phyloP scores from a whole-genome alignment of 2,797 vertebrate genomes.

The Cetoscarus ocellatus region DNA sequence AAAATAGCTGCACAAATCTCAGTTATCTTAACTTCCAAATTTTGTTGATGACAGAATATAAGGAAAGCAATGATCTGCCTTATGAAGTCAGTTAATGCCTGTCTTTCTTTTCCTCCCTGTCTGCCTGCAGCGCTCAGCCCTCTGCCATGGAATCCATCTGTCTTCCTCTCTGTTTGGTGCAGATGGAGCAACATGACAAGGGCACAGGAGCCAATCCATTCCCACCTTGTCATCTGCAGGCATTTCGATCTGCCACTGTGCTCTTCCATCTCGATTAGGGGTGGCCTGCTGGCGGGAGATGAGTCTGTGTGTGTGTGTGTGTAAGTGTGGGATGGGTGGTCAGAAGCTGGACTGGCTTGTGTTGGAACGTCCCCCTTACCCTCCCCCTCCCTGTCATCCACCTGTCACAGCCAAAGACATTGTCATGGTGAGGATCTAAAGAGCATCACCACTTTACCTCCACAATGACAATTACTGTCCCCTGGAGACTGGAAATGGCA shows the following conservation, averaged over 20 bases:
- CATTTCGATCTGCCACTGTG: constrained; percentile 84
- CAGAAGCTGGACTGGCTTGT: constrained; percentile 83
- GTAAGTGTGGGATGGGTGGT: constrained; percentile 33
- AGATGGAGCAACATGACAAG: constrained; percentile 81
- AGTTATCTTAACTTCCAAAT: neutral
- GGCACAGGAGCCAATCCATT: constrained; percentile 81
- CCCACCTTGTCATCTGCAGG: constrained; percentile 82
- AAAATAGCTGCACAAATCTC: no score
- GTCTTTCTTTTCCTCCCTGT: constrained; percentile 37
- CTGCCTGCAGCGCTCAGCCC: constrained; percentile 40
- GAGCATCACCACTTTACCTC: constrained; percentile 48
- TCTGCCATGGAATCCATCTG: constrained; percentile 66
- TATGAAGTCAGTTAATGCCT: constrained; percentile 8
- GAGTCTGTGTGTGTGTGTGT: constrained; percentile 32
- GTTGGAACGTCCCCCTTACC: constrained; percentile 41
- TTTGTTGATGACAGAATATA: neutral
- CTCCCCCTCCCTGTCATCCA: constrained; percentile 56
- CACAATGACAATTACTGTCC: constrained; percentile 66
- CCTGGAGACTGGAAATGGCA: constrained; percentile 44
- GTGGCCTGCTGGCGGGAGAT: constrained; percentile 77
- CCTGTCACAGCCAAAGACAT: constrained; percentile 83
- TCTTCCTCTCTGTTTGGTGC: constrained; percentile 71
- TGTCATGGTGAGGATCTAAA: constrained; percentile 84
- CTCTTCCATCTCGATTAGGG: constrained; percentile 88
- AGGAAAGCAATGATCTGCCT: neutral